Percentiles rank a stretch among this genome's conserved stretches.
These are phyloP conservation scores for Calidris pugnax DNA, from an alignment of 2,113 vertebrate species.

Conservation along the genomic window DNA sequence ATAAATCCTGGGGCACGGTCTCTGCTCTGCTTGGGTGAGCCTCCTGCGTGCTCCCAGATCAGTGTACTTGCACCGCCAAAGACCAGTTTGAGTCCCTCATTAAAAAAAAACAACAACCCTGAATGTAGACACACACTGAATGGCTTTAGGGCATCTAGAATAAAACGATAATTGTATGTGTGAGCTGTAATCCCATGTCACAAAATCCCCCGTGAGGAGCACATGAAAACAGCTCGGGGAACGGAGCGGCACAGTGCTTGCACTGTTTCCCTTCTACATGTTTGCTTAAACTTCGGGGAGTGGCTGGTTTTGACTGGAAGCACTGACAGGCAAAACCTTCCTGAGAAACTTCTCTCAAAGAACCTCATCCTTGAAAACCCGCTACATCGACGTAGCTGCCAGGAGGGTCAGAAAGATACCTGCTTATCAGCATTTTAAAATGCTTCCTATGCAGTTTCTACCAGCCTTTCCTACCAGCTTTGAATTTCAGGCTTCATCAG, in stretches of 20 bases:
- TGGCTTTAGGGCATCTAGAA: not conserved
- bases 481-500: constrained; percentile 35
- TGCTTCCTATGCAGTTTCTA: not conserved
- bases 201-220: not conserved
- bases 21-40: not conserved
- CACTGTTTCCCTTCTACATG: not conserved
- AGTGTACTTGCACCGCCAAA: not conserved
- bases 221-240: not conserved
- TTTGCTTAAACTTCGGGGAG: not conserved
- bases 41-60: fast-evolving
- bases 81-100: not conserved
- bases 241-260: not conserved
- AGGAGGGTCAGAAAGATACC: not conserved
- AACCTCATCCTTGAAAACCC: not conserved
- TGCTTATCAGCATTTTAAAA: not conserved
- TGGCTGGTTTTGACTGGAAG: not conserved
- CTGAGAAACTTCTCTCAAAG: not conserved
- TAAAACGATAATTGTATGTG: not conserved
- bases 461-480: not conserved
- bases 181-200: not conserved
- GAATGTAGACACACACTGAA: not conserved
- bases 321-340: not conserved
- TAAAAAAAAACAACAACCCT: not conserved
- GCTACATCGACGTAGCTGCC: not conserved
- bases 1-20: not conserved